These are phyloP conservation scores for Loxodonta africana DNA, from an alignment of 2,113 vertebrate genomes.

Conservation along the genomic window DNA sequence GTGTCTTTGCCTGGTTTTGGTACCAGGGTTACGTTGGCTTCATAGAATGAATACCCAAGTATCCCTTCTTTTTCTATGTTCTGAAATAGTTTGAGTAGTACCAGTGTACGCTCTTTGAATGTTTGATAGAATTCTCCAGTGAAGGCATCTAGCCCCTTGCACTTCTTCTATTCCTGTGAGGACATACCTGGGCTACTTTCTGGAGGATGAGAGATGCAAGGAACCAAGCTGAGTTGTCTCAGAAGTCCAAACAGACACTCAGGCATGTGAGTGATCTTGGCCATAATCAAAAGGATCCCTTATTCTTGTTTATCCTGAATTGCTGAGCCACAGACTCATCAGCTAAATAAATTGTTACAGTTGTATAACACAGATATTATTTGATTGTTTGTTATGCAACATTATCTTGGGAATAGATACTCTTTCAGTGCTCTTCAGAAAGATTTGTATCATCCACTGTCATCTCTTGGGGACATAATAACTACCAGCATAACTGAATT, in stretches of 20 bases:
- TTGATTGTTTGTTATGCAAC: background rate
- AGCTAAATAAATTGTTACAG: background rate
- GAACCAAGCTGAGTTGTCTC: background rate
- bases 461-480: background rate
- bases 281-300: background rate
- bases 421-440: background rate
- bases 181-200: background rate
- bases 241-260: background rate
- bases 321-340: background rate
- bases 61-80: too few relatives aligned
- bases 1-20: too few relatives aligned
- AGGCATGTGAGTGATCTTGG: background rate
- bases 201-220: background rate
- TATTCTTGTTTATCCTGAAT: background rate
- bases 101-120: too few relatives aligned
- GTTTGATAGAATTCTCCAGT: too few relatives aligned
- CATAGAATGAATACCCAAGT: too few relatives aligned
- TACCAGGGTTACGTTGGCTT: too few relatives aligned
- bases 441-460: background rate
- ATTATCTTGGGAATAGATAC: background rate
- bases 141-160: too few relatives aligned
- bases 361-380: background rate
- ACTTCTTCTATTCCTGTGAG: background rate
- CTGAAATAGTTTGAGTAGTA: too few relatives aligned
- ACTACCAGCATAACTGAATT: background rate